phyloP scores from a whole-genome alignment of 1,140 invertebrate genomes.

The Hestina assimilis region DNA sequence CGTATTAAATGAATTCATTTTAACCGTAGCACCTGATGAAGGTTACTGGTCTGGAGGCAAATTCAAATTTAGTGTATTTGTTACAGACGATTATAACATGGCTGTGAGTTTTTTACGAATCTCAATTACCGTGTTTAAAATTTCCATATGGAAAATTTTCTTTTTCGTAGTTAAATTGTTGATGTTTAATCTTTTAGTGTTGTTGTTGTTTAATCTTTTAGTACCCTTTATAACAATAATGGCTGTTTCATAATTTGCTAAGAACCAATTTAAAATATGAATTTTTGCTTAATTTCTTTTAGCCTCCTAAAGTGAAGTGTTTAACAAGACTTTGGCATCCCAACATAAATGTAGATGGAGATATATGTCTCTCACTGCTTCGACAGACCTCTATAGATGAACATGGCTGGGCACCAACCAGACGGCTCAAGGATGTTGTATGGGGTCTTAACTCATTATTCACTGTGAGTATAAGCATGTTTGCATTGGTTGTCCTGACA shows the following conservation, averaged over 20 bases:
- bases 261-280: too few relatives aligned
- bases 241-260: too few relatives aligned
- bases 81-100: constrained; percentile 98
- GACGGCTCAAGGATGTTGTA: constrained; percentile 95
- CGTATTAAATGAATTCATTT: constrained; percentile 87
- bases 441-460: constrained; percentile 96
- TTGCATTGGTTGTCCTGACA: too few relatives aligned
- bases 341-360: constrained; percentile 96
- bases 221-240: too few relatives aligned
- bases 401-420: constrained; percentile 95
- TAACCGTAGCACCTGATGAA: constrained; percentile 91
- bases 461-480: constrained; percentile 86
- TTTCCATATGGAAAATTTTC: too few relatives aligned
- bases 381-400: constrained; percentile 95
- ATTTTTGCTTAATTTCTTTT: constrained; percentile 52
- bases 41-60: constrained; percentile 92
- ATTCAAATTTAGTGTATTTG: constrained; percentile 91
- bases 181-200: too few relatives aligned
- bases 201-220: too few relatives aligned
- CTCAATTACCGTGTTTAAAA: background rate
- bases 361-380: constrained; percentile 95
- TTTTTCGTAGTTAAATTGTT: too few relatives aligned
- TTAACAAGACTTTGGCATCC: constrained; percentile 96
- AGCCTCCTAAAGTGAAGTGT: constrained; percentile 96
- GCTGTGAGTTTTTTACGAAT: constrained; percentile 80